Evolutionary conservation across 2,888 invertebrate genomes (phyloP).

Genomic region (Synergus umbraculus): DNA sequence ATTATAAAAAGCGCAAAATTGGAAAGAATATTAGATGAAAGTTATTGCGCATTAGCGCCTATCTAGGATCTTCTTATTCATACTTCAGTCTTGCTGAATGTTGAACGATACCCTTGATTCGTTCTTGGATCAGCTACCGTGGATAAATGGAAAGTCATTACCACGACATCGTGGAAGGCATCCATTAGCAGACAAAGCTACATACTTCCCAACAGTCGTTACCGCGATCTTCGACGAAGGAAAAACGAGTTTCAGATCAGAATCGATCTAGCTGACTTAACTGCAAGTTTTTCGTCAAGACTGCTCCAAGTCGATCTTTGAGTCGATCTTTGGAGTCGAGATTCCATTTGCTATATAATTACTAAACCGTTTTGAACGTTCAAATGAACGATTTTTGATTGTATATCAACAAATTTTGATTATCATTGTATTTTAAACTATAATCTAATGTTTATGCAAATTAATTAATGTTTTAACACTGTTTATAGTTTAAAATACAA

Average conservation of each 20-base stretch:
- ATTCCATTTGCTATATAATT: conserved; percentile 5
- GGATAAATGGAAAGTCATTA: conserved; percentile 42
- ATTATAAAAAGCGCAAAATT: background rate
- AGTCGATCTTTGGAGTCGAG: background rate
- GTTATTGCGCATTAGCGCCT: conserved; percentile 18
- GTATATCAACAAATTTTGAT: too few relatives aligned
- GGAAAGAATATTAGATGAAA: background rate
- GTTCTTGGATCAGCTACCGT: conserved; percentile 1
- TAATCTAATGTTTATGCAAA: too few relatives aligned
- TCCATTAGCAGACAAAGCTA: conserved; percentile 45
- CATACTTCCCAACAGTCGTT: conserved; percentile 29
- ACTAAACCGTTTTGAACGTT: background rate
- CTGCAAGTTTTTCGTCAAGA: conserved; percentile 21
- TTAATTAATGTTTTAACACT: too few relatives aligned
- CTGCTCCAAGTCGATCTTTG: conserved; percentile 9
- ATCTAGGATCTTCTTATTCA: background rate
- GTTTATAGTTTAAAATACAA: too few relatives aligned
- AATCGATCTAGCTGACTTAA: background rate
- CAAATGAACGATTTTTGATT: too few relatives aligned
- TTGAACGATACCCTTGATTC: conserved; percentile 13
- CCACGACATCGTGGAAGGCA: conserved; percentile 18
- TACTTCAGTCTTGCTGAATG: conserved; percentile 12
- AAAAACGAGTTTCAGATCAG: conserved; percentile 30
- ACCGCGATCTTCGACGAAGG: conserved; percentile 7
- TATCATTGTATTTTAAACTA: too few relatives aligned